Percentiles rank a stretch among this genome's conserved stretches.
These are phyloP conservation scores for Pygocentrus nattereri DNA, from an alignment of 2,797 vertebrate genomes.

Conservation along the genomic window DNA sequence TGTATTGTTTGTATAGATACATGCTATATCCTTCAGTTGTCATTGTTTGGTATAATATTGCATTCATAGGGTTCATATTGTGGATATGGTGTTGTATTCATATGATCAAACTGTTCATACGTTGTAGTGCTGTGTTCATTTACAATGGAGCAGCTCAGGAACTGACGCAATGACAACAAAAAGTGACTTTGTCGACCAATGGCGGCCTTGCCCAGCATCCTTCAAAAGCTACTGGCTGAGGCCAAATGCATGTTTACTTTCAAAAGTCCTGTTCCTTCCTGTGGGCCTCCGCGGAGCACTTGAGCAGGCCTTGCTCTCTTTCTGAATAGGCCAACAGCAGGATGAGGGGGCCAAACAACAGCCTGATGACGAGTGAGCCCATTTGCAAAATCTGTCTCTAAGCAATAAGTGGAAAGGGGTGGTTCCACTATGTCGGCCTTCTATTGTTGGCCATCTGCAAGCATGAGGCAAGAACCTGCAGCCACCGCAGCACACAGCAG, in stretches of 20 bases:
- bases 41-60: too few species aligned
- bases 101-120: background rate
- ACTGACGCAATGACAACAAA: background rate
- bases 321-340: conserved; percentile 25
- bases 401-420: conserved; percentile 75
- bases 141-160: background rate
- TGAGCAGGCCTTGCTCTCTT: conserved; percentile 37
- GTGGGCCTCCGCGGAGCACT: conserved; percentile 29
- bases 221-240: conserved; percentile 68
- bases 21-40: too few species aligned
- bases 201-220: background rate
- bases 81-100: background rate
- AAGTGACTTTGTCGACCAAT: conserved; percentile 25
- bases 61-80: background rate
- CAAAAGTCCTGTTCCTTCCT: conserved; percentile 60
- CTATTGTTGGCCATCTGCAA: conserved; percentile 93
- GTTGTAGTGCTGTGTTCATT: background rate
- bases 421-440: conserved; percentile 74
- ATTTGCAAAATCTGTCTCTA: conserved; percentile 82
- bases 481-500: conserved; percentile 67
- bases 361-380: conserved; percentile 80
- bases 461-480: conserved; percentile 70
- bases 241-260: conserved; percentile 74
- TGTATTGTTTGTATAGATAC: too few species aligned
- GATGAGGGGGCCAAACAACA: conserved; percentile 66